Conservation (phyloP, 2,113 vertebrate species). For the Mobula birostris region DNA sequence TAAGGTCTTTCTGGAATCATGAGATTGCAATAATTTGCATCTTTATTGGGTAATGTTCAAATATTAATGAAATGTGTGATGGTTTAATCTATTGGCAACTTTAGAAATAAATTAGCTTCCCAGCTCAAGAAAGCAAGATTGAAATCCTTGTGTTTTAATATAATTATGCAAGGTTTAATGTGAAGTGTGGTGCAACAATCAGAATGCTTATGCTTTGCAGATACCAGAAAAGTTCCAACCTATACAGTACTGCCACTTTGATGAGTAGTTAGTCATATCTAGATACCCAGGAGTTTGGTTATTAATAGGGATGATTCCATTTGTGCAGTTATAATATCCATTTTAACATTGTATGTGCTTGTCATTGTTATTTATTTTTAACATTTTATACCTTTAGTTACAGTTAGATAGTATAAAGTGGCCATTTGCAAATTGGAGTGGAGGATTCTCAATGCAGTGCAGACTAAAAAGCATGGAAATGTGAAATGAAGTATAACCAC, state of each 20-base stretch:
- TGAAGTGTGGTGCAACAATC: neutral
- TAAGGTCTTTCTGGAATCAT: slow-evolving; percentile 10
- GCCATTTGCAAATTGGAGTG: neutral
- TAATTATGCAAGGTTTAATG: neutral
- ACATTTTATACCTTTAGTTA: neutral
- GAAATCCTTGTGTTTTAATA: neutral
- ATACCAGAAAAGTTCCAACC: neutral
- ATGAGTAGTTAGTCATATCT: neutral
- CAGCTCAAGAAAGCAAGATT: neutral
- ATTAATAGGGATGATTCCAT: neutral
- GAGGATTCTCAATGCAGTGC: neutral
- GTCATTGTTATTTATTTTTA: neutral
- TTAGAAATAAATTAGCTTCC: neutral
- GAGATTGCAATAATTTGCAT: slow-evolving; percentile 13
- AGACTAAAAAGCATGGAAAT: neutral
- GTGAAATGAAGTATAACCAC: neutral
- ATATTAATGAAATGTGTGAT: neutral
- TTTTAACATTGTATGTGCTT: neutral
- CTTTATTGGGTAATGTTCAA: neutral
- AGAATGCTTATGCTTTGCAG: neutral
- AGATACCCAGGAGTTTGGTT: neutral
- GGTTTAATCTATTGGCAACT: neutral
- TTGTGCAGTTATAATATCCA: neutral
- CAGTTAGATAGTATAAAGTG: too few relatives aligned
- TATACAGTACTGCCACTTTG: neutral